These are phyloP conservation scores for Gnathonemus longibarbis DNA, from an alignment of 2,113 vertebrate species.

Conservation along the genomic window DNA sequence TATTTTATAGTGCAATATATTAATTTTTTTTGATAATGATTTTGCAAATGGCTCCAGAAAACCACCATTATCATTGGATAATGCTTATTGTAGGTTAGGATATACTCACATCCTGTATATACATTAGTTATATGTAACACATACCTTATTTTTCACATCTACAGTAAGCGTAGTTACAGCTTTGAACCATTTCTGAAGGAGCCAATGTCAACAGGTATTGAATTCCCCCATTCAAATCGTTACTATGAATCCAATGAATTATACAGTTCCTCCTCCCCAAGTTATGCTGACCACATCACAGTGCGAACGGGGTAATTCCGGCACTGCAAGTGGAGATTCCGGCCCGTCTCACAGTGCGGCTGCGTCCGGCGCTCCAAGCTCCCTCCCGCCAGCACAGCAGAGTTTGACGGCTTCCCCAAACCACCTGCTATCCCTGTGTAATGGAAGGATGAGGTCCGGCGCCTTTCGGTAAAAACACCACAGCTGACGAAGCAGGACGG, in stretches of 20 bases:
- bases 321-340: background rate
- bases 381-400: background rate
- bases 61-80: background rate
- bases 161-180: background rate
- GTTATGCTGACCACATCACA: background rate
- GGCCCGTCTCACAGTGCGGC: background rate
- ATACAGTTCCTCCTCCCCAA: background rate
- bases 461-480: background rate
- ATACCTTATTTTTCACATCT: background rate
- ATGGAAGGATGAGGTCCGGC: background rate
- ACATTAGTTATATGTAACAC: background rate
- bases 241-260: constrained; percentile 16
- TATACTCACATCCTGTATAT: background rate
- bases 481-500: background rate
- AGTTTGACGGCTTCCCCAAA: background rate
- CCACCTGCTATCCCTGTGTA: background rate
- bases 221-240: background rate
- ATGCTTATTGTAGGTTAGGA: background rate
- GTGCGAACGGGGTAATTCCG: background rate
- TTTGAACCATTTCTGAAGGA: background rate
- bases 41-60: background rate
- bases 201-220: constrained; percentile 3
- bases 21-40: background rate
- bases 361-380: too few species aligned
- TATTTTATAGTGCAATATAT: background rate